A percentile compares a stretch with the other conserved stretches of the same genome.
Evolutionary conservation across 2,888 invertebrate species (phyloP).

Genomic region (Omphaloscelis lunosa): DNA sequence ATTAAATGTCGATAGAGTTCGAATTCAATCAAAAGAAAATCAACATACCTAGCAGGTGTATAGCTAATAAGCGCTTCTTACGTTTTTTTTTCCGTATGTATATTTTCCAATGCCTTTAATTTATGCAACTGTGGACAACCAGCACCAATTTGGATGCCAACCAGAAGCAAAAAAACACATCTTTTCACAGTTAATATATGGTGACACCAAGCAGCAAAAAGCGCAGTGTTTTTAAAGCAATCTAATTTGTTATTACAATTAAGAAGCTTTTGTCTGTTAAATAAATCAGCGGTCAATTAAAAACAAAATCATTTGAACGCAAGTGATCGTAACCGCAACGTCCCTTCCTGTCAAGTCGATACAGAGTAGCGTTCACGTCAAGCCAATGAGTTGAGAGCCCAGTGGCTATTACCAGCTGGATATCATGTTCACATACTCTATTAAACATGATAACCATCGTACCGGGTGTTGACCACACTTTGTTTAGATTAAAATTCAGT

Average conservation of each 20-base stretch:
- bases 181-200: background rate
- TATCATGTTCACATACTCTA: constrained; percentile 85
- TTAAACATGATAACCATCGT: constrained; percentile 78
- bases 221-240: constrained; percentile 19
- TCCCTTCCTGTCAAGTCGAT: constrained; percentile 70
- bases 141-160: background rate
- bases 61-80: background rate
- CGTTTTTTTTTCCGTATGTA: no score
- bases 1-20: background rate
- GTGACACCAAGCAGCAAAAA: constrained; percentile 27
- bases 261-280: constrained; percentile 54
- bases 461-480: constrained; percentile 78
- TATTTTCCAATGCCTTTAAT: background rate
- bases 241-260: constrained; percentile 40
- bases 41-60: background rate
- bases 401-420: constrained; percentile 74
- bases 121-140: background rate
- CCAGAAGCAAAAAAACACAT: background rate
- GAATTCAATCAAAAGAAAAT: background rate
- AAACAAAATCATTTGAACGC: constrained; percentile 65
- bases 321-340: constrained; percentile 68
- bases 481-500: constrained; percentile 62
- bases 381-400: constrained; percentile 78
- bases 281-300: constrained; percentile 60
- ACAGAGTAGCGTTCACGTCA: constrained; percentile 69